Base-by-base conservation (phyloP, 2,888 invertebrate genomes). In the Baronia brevicornis region DNA sequence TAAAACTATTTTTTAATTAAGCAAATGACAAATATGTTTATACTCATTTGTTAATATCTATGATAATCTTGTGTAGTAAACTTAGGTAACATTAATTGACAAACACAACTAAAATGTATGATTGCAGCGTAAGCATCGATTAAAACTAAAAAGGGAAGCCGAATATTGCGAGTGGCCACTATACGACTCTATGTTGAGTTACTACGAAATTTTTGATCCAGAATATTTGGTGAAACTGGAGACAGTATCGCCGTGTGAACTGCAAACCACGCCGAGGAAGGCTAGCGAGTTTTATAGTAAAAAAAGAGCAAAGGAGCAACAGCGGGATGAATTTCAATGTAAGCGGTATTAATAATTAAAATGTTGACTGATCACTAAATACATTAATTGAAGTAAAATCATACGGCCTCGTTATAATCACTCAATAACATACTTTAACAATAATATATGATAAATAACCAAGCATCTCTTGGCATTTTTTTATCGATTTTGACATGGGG, bases 101-200 rank as follows among this genome's bases (percentile, higher is more conserved):
- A n/a, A n/a, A n/a, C 6, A 24, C 9, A 24, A 28, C 17, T 10
- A 9, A 29, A 22, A 20, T 19, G 8, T 21, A 28, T 41, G 36
- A 37, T 64, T 60, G 4, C 48, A 82, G 79, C 68, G 82, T 32
- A 84, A 80, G 46, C 70, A 79, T 46, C 65, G 79, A 6, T 36
- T 69, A 19, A 63, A 62, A 46, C 17, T 71, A 6, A 70, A 63
- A 30, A 71, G 65, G 28, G 60, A 64, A 5, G 44, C 45, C 0
- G 58, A 56, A 2, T 36, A 48, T 2, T 54, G 59, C 2, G 61
- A 69, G 11, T 84, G 84, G 84, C 56, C 69, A 0, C 41, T 78
- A 1, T 84, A 78, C 38, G 60, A 65, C 1, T 34, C 54, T 1
- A 62, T 80, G 72, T 39, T 70, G 9, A 50, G 44, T 11, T 78